Evolutionary conservation across 2,113 vertebrate genomes (phyloP), one percentile per base, ranked within the genome.

Genomic region (Tretioscincus oriximinensis): DNA sequence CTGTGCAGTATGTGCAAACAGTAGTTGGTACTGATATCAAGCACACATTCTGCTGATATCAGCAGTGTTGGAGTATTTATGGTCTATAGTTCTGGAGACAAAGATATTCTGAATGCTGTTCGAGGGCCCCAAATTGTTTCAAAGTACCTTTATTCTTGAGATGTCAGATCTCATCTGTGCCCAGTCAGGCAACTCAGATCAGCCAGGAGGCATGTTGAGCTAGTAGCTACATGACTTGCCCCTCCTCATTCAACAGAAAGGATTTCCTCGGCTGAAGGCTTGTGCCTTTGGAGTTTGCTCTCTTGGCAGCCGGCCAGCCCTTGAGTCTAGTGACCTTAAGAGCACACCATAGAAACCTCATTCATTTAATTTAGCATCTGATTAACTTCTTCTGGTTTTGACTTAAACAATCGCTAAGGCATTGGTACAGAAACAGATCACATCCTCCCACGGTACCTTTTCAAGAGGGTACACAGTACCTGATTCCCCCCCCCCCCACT

Each of bases 251-350:
- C 71, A 87, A 81, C 49, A 86, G 71, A 2, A 0, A 16, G 76
- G 72, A 80, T 88, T 90, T 90, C 73, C 58, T 80, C 81, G 85
- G 82, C 83, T 60, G 78, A 81, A 60, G 68, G 66, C 69, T 82
- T 75, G 84, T 1, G 7, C 65, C 58, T 72, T 70, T 86, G 77
- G 71, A 89, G 81, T 81, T 91, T 8, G 0, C 73, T 86, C 79
- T 41, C 72, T 85, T 91, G 90, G 85, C 89, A 81, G 73, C 35
- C 0, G 0, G 77, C 88, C 79, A 90, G 77, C 80, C 82, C 75
- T 87, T 81, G 60, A 87, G 77, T 86, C 81, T 71, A 84, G 77
- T 78, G 81, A 89, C 85, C 83, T 92, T 89, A 86, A 81, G 80
- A 75, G 45, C 88, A 61, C 80, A 82, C 79, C 22, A 5, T 6